phyloP scores from a whole-genome alignment of 1,140 invertebrate genomes.

The Saccostrea cuccullata region DNA sequence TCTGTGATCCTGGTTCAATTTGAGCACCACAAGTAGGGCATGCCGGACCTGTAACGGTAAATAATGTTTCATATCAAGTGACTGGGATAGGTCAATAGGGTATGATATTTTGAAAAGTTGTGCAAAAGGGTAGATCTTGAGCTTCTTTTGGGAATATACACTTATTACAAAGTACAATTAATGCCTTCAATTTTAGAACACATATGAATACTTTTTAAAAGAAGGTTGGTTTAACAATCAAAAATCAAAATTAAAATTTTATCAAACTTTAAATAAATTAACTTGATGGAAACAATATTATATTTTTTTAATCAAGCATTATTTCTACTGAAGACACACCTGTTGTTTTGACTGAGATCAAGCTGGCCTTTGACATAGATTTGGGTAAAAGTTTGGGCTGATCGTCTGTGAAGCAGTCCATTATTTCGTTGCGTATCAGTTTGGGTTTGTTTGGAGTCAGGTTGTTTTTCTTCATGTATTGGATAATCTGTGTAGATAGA shows the following conservation, averaged over 20 bases:
- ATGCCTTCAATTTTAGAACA: no score
- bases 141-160: no score
- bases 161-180: no score
- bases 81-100: no score
- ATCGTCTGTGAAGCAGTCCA: slow-evolving; percentile 32
- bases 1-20: slow-evolving; percentile 52
- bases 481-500: slow-evolving; percentile 60
- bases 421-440: slow-evolving; percentile 37
- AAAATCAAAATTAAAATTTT: no score
- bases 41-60: slow-evolving; percentile 42
- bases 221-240: no score
- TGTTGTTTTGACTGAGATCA: slow-evolving; percentile 39
- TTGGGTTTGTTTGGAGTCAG: slow-evolving; percentile 59
- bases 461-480: slow-evolving; percentile 63
- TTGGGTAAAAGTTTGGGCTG: background rate
- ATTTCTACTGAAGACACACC: background rate
- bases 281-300: no score
- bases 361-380: slow-evolving; percentile 16
- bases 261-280: no score
- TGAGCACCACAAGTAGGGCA: slow-evolving; percentile 61
- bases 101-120: no score
- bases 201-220: no score
- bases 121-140: no score
- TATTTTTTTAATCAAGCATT: no score
- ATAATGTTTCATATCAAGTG: background rate